Evolutionary conservation across 2,797 vertebrate species (phyloP), one percentile per base, ranked within the genome.

Genomic region (Columba guinea): DNA sequence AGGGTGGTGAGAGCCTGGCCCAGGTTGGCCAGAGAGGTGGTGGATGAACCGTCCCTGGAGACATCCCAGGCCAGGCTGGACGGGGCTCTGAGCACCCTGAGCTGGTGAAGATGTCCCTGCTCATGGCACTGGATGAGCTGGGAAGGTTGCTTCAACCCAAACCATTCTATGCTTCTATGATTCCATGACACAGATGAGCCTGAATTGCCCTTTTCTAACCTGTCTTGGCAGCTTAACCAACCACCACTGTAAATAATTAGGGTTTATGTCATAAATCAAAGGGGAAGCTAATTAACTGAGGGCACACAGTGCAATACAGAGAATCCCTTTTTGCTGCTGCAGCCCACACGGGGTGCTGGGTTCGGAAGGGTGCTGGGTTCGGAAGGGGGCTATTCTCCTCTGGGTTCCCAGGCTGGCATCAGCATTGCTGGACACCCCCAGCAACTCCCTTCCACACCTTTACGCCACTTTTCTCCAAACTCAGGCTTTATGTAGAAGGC

Each of bases 401-500:
- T 41, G 41, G 41, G 60, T 39, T 67, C 48, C 37, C 55, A 32
- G 21, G 23, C 14, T 34, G 17, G 49, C 68, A 7, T 8, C 3
- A 2, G 16, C 63, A 56, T 17, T 13, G 41, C 41, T 41, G 16
- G 41, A 41, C 75, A 28, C 30, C 48, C 51, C 46, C 30, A 5
- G 5, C 6, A 35, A 26, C 22, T 21, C 26, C 37, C 27, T 63
- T 51, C 17, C 32, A 10, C 0, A 0, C 26, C 63, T 70, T 32
- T 18, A 35, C 1, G 0, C 30, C 21, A 30, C 53, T 20, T 20
- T 76, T 41, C 35, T 44, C 34, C 74, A 24, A 10, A 46, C 11
- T 28, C 2, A 0, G n/a, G 23, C 4, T 49, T 64, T 48, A 26
- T 4, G 27, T 5, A 15, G 63, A 4, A 28, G 10, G 5, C 34